phyloP scores from a whole-genome alignment of 2,113 vertebrate genomes.

The Menidia beryllina region DNA sequence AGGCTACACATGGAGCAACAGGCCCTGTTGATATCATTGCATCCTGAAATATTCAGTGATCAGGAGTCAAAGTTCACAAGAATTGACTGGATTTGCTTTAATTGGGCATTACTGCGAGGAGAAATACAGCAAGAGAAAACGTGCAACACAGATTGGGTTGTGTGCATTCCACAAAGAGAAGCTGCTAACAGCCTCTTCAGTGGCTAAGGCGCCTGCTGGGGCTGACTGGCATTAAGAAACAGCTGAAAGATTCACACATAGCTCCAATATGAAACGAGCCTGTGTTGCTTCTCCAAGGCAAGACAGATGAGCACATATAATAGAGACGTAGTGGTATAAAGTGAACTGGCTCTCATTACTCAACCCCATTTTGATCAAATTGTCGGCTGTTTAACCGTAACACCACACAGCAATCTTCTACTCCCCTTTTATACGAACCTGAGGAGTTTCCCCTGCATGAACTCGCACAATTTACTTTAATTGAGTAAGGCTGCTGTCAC shows the following conservation, averaged over 20 bases:
- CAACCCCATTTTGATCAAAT: background rate
- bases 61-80: conserved; percentile 28
- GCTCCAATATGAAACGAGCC: conserved; percentile 7
- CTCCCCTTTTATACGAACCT: conserved; percentile 24
- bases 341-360: background rate
- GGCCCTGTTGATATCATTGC: background rate
- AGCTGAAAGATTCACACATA: conserved; percentile 14
- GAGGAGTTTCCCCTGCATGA: conserved; percentile 29
- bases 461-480: conserved; percentile 5
- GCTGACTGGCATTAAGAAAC: conserved; percentile 35
- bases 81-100: conserved; percentile 22
- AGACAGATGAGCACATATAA: background rate
- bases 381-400: conserved; percentile 4
- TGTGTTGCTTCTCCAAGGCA: background rate
- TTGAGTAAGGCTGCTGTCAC: conserved; percentile 19
- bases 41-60: conserved; percentile 13
- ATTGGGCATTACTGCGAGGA: conserved; percentile 26
- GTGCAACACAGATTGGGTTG: conserved; percentile 59
- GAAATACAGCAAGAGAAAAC: conserved; percentile 15
- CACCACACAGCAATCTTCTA: background rate
- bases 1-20: background rate
- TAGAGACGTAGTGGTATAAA: background rate
- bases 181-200: conserved; percentile 44
- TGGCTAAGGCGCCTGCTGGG: conserved; percentile 32
- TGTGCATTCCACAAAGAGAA: conserved; percentile 63